Evolutionary conservation across 1,140 invertebrate species (phyloP).

Genomic region (Myzus persicae): DNA sequence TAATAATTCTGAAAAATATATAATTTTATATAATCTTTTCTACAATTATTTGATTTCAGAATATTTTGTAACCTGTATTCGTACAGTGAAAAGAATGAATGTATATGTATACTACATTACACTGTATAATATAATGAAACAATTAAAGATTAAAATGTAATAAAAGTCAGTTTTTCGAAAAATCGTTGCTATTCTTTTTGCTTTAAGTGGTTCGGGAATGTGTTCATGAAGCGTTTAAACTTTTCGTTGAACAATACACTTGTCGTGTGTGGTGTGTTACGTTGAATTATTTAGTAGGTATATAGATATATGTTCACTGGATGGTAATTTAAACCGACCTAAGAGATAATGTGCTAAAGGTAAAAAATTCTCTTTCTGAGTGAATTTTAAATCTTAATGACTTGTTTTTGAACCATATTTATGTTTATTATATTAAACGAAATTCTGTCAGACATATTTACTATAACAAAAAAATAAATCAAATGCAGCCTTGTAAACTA

Average conservation of each 20-base stretch:
- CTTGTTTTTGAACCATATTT: background rate
- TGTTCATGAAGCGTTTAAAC: constrained; percentile 1
- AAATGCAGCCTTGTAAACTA: background rate
- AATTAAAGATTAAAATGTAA: background rate
- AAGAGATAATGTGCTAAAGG: background rate
- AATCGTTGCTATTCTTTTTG: background rate
- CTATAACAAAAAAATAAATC: background rate
- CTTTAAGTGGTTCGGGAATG: background rate
- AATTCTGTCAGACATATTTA: background rate
- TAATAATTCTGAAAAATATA: background rate
- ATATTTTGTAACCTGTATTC: too few species aligned
- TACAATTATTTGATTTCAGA: too few species aligned
- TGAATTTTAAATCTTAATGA: constrained; percentile 8
- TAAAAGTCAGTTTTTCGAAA: background rate
- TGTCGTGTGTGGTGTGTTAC: background rate
- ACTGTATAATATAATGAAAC: background rate
- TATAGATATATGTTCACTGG: background rate
- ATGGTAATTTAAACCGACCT: background rate
- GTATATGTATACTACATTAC: background rate
- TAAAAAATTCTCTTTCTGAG: background rate
- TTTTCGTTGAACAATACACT: background rate
- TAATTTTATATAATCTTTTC: too few species aligned
- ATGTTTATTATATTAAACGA: background rate
- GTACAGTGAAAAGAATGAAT: background rate
- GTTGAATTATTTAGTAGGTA: constrained; percentile 19